phyloP scores from a whole-genome alignment of 2,797 vertebrate species.

The Micromesistius poutassou region DNA sequence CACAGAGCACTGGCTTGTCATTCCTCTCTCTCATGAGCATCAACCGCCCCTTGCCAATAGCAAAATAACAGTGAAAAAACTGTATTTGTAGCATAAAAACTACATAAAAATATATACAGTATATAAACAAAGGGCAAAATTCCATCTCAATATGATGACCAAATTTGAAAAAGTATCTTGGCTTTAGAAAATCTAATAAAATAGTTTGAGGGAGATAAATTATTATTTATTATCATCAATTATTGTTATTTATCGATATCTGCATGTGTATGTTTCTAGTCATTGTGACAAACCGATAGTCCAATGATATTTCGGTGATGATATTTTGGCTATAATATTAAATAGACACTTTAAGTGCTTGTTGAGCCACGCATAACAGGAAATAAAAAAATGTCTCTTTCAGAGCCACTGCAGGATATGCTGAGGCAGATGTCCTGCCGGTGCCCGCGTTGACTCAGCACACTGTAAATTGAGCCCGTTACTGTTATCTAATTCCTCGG shows the following conservation, averaged over 20 bases:
- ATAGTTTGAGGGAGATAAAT: too few relatives aligned
- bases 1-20: not conserved
- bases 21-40: not conserved
- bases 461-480: not conserved
- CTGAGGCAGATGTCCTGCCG: slow-evolving; percentile 5
- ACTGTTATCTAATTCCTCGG: not conserved
- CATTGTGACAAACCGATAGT: too few relatives aligned
- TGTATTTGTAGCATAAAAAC: not conserved
- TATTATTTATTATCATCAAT: too few relatives aligned
- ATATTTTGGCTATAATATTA: not conserved
- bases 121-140: too few relatives aligned
- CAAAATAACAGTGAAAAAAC: not conserved
- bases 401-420: not conserved
- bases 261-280: too few relatives aligned
- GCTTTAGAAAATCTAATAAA: too few relatives aligned
- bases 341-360: not conserved
- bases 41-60: not conserved
- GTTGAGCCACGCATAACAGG: not conserved
- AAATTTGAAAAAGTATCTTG: too few relatives aligned
- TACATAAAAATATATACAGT: too few relatives aligned
- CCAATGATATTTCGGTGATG: not conserved
- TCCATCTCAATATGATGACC: too few relatives aligned
- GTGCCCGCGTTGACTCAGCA: slow-evolving; percentile 5
- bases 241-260: too few relatives aligned
- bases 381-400: not conserved